These are phyloP conservation scores for Semicossyphus pulcher DNA, from an alignment of 2,113 vertebrate species.

Conservation along the genomic window DNA sequence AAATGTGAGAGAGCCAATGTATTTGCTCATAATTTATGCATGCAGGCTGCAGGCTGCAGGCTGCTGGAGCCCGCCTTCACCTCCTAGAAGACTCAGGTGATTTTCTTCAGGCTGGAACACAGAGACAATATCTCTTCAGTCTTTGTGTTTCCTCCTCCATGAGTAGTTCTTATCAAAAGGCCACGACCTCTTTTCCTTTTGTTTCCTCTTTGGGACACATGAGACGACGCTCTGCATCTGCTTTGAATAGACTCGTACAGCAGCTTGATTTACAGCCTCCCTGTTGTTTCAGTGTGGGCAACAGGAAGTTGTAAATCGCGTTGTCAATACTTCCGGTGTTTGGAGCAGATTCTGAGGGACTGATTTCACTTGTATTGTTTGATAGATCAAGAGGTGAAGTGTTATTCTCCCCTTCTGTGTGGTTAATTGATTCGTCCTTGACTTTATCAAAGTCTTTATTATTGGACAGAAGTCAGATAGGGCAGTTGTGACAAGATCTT, in stretches of 20 bases:
- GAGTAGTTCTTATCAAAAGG: background rate
- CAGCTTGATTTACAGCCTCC: background rate
- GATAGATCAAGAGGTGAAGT: background rate
- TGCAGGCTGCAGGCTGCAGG: conserved; percentile 42
- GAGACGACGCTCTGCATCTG: background rate
- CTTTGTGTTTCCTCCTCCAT: conserved; percentile 4
- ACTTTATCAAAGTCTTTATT: no score
- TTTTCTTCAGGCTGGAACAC: conserved; percentile 45
- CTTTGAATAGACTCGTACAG: no score
- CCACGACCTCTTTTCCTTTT: background rate
- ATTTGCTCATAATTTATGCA: conserved; percentile 49
- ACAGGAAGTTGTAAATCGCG: no score
- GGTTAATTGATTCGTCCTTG: no score
- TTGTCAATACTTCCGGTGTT: background rate
- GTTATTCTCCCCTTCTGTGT: background rate
- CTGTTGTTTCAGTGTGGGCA: background rate
- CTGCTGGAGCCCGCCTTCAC: conserved; percentile 31
- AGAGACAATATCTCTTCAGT: background rate
- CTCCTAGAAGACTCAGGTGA: conserved; percentile 45
- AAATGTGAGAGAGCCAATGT: conserved; percentile 44
- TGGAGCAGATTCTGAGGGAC: background rate
- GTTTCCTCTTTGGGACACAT: background rate
- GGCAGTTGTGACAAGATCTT: no score
- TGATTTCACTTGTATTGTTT: background rate
- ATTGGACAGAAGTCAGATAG: no score